Percentiles rank a stretch among this genome's conserved stretches.
Evolutionary conservation across 2,888 invertebrate species (phyloP).

Genomic region (Cosmia pyralina): DNA sequence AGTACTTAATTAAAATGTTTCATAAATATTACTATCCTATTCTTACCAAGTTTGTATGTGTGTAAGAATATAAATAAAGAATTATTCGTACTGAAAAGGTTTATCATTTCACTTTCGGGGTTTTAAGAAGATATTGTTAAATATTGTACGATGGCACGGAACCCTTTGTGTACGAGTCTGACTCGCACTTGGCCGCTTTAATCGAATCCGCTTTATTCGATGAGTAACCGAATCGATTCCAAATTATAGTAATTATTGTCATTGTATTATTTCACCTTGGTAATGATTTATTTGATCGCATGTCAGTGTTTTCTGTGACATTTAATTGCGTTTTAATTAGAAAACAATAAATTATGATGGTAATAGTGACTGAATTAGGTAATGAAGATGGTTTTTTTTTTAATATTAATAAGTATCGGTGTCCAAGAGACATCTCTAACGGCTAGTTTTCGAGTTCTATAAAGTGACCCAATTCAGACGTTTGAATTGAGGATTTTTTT

Average conservation of each 20-base stretch:
- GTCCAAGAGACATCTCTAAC: neutral
- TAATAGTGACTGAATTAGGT: slow-evolving; percentile 33
- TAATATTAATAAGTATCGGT: neutral
- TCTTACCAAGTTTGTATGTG: too few relatives aligned
- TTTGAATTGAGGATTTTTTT: neutral
- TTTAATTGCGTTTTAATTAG: slow-evolving; percentile 27
- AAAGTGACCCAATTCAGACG: neutral
- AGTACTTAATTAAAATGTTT: too few relatives aligned
- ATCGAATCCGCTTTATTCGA: neutral
- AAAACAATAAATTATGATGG: slow-evolving; percentile 6
- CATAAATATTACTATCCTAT: too few relatives aligned
- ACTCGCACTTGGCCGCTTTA: neutral
- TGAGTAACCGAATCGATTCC: neutral
- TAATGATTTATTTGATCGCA: slow-evolving; percentile 34
- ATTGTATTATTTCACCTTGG: slow-evolving; percentile 29
- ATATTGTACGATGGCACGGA: neutral
- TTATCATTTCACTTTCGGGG: too few relatives aligned
- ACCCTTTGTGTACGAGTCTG: neutral
- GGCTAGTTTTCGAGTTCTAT: neutral
- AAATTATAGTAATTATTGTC: slow-evolving; percentile 35
- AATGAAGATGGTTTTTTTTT: neutral
- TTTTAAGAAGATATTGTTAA: neutral
- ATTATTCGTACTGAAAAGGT: too few relatives aligned
- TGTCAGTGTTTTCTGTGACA: slow-evolving; percentile 7
- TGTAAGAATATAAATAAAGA: too few relatives aligned